phyloP scores from a whole-genome alignment of 2,113 vertebrate genomes.

The Coracopsis vasa region DNA sequence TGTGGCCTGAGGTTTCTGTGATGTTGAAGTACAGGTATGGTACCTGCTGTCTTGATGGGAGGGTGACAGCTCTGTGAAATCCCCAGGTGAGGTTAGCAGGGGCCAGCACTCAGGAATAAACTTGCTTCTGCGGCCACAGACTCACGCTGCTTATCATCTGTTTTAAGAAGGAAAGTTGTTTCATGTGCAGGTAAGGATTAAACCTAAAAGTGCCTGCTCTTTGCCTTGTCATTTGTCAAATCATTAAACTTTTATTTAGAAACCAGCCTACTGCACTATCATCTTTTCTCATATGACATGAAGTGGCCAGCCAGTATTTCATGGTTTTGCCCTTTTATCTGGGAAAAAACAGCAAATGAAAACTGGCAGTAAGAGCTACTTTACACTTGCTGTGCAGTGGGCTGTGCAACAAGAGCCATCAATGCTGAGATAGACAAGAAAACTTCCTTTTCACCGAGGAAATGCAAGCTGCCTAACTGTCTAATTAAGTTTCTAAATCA shows the following conservation, averaged over 20 bases:
- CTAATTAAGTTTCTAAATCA: not conserved
- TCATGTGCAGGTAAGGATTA: rapidly evolving
- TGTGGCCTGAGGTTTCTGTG: rapidly evolving
- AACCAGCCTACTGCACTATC: not conserved
- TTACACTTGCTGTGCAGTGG: not conserved
- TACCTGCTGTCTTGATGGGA: not conserved
- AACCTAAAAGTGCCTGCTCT: not conserved
- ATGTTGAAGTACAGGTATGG: not conserved
- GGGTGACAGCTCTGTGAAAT: not conserved
- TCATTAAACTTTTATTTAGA: not conserved
- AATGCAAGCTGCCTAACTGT: not conserved
- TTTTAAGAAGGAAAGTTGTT: not conserved
- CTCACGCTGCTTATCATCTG: not conserved
- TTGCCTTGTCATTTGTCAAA: not conserved
- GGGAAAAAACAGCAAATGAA: not conserved
- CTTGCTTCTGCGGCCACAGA: not conserved
- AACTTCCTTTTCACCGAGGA: not conserved
- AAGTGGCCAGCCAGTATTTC: not conserved
- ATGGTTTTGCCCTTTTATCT: not conserved
- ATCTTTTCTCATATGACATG: not conserved
- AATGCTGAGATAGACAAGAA: not conserved
- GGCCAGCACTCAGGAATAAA: not conserved
- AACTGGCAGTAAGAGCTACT: not conserved
- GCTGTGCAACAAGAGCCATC: not conserved
- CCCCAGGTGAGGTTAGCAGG: not conserved